These are phyloP conservation scores for Noctuana brunneofusca DNA, from an alignment of 2,888 invertebrate genomes.

Conservation along the genomic window DNA sequence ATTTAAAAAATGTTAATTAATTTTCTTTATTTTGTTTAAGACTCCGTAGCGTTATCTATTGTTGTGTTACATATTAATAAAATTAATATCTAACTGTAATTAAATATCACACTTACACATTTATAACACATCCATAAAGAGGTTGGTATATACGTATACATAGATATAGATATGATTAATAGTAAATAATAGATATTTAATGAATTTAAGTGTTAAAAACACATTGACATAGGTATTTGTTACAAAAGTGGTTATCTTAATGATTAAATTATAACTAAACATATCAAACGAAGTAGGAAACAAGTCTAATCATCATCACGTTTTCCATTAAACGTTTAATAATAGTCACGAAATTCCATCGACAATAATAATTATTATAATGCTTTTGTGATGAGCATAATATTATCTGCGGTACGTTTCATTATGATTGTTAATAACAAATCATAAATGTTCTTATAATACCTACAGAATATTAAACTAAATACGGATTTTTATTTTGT, in stretches of 20 bases:
- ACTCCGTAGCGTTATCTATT: too few species aligned
- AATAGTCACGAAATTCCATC: constrained; percentile 27
- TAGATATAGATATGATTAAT: too few species aligned
- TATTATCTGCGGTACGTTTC: not conserved
- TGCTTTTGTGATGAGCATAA: constrained; percentile 1
- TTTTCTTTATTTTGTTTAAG: too few species aligned
- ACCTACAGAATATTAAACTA: too few species aligned
- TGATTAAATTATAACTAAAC: not conserved
- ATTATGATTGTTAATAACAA: not conserved
- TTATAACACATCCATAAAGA: too few species aligned
- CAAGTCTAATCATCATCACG: constrained; percentile 22
- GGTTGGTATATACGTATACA: too few species aligned
- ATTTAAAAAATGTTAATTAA: too few species aligned
- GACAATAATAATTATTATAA: constrained; percentile 1
- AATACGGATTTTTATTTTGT: too few species aligned
- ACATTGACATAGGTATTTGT: not conserved
- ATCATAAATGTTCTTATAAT: too few species aligned
- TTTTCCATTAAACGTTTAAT: constrained; percentile 31
- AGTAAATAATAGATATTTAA: not conserved
- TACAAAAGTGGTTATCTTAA: not conserved
- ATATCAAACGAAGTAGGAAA: constrained; percentile 7
- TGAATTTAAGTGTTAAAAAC: not conserved
- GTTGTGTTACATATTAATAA: too few species aligned
- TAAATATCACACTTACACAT: too few species aligned
- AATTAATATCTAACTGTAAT: too few species aligned